These are phyloP conservation scores for Eupithecia tripunctaria DNA, from an alignment of 2,888 invertebrate species.

Conservation along the genomic window DNA sequence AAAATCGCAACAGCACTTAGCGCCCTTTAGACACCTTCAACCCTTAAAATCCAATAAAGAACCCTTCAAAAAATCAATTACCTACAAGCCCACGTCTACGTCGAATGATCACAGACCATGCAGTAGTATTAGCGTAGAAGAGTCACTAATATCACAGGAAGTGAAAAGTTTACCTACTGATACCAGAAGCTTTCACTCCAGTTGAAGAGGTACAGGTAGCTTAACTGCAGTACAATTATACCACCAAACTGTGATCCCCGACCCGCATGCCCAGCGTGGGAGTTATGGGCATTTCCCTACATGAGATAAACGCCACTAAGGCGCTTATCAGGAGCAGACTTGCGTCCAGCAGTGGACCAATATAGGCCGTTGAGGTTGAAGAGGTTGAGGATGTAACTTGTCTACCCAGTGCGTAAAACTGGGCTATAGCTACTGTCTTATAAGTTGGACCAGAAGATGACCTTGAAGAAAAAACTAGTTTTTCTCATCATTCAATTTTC, in stretches of 20 bases:
- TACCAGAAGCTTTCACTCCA: neutral
- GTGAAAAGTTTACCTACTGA: neutral
- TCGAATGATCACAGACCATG: conserved; percentile 11
- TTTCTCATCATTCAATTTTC: no score
- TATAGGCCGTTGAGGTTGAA: no score
- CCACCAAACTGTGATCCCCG: no score
- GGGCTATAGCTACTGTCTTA: neutral
- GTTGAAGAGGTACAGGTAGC: neutral
- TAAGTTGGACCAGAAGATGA: neutral
- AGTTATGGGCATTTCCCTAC: no score
- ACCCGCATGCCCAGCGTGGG: no score
- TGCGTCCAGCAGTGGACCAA: no score
- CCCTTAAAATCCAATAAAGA: conserved; percentile 55
- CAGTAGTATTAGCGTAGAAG: neutral
- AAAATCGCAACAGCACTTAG: conserved; percentile 42
- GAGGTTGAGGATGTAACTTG: no score
- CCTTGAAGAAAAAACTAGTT: no score
- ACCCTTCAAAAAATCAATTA: conserved; percentile 66
- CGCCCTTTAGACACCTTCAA: conserved; percentile 41
- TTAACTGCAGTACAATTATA: no score
- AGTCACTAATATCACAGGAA: conserved; percentile 1
- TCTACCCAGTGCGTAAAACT: neutral
- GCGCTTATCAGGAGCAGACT: no score
- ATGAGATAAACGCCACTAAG: no score
- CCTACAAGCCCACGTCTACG: conserved; percentile 36